phyloP scores from a whole-genome alignment of 2,113 vertebrate genomes.

The Colius striatus region DNA sequence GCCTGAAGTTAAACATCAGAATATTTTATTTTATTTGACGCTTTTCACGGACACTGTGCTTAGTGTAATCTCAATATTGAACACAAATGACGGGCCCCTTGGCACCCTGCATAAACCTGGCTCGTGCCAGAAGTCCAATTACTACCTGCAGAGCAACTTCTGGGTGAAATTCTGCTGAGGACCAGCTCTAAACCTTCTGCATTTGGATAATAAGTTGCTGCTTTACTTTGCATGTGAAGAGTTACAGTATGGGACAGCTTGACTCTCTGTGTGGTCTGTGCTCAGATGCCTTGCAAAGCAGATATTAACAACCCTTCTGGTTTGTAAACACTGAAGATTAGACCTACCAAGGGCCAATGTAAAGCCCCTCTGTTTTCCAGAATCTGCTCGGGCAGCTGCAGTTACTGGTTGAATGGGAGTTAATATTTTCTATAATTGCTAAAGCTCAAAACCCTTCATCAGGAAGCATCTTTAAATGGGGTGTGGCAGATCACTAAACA shows the following conservation, averaged over 20 bases:
- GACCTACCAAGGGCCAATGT: rapidly evolving
- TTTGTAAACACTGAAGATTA: neutral
- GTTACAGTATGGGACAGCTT: neutral
- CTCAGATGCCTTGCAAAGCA: neutral
- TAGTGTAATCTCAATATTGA: neutral
- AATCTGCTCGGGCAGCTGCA: neutral
- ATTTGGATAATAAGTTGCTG: neutral
- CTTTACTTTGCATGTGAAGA: neutral
- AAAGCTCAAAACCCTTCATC: neutral
- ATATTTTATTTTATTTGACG: neutral
- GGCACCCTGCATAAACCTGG: neutral
- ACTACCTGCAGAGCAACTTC: neutral
- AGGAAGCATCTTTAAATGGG: neutral
- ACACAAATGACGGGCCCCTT: rapidly evolving
- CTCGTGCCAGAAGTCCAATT: neutral
- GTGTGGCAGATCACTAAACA: rapidly evolving
- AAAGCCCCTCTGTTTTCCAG: neutral
- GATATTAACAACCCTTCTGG: rapidly evolving
- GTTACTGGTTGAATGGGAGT: neutral
- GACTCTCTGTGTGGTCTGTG: neutral
- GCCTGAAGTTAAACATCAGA: neutral
- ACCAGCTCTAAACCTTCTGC: neutral
- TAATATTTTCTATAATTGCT: neutral
- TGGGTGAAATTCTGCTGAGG: neutral
- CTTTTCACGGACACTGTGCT: neutral